Evolutionary conservation across 1,140 invertebrate genomes (phyloP), one percentile per base, ranked within the genome.

Genomic region (Tribolium madens): DNA sequence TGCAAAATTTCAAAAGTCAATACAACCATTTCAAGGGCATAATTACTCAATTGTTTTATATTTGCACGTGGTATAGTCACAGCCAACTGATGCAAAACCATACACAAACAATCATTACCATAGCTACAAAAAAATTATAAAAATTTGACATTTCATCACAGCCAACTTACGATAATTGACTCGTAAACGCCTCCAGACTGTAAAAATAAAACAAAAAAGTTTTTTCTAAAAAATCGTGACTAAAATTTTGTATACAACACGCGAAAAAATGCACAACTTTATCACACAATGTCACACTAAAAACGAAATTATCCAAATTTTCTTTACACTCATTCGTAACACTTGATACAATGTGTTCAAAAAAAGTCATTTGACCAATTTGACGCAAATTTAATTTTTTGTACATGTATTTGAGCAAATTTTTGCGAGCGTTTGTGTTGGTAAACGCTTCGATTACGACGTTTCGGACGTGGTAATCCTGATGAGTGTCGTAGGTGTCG

Each of bases 361-460:
- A 48, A 15, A 72, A 13, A n/a, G 10, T 72, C 9, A 1, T 50
- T 12, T 50, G 46, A 3, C 13, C 46, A 12, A 50, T 18, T 7
- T 50, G 36, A 1, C 9, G 9, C 9, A 18, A 7, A 9, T 50
- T 72, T 14, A 72, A 17, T 26, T 26, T 50, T 12, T 50, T 36
- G 21, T 52, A 72, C 70, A 72, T 33, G 50, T 72, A 72, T 50
- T 72, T 72, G 12, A 33, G 18, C 5, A 52, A 21, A 52, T 72
- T 12, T 31, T 72, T 72, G 10, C 21, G 14, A 1, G 17, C 36
- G 12, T 17, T 21, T 12, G 15, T 46, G 5, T 15, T 5, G 2
- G 10, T 17, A 31, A 72, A 72, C 12, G 6, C 17, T 52, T 72
- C 50, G 3, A 72, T 50, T 1, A 72, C 0, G 17, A 72, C 18